These are phyloP conservation scores for Lethrus apterus DNA, from an alignment of 1,140 invertebrate species.

Conservation along the genomic window DNA sequence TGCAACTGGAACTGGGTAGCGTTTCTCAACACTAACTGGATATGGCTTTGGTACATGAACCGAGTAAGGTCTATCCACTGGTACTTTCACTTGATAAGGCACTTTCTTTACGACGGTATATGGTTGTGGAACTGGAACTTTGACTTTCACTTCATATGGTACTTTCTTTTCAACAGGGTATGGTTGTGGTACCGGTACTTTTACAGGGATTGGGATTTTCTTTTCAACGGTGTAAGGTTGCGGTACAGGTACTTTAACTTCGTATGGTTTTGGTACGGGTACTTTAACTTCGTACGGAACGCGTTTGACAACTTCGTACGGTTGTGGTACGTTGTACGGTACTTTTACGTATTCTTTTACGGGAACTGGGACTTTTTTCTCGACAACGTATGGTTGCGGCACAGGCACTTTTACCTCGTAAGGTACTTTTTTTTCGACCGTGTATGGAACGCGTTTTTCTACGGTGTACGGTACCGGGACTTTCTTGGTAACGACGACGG, in stretches of 20 bases:
- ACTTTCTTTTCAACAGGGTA: constrained; percentile 68
- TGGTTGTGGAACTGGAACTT: constrained; percentile 59
- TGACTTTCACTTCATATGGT: constrained; percentile 62
- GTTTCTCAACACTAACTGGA: constrained; percentile 66
- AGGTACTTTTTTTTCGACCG: constrained; percentile 72
- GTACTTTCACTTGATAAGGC: constrained; percentile 64
- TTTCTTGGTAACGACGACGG: constrained; percentile 72
- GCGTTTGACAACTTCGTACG: constrained; percentile 71
- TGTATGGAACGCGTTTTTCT: constrained; percentile 69
- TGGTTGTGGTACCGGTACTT: constrained; percentile 59
- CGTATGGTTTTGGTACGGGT: constrained; percentile 68
- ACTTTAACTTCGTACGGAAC: constrained; percentile 72
- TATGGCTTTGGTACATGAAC: constrained; percentile 67
- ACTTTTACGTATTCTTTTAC: constrained; percentile 72
- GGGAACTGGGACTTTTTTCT: constrained; percentile 59
- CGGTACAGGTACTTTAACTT: constrained; percentile 68
- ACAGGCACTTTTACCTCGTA: constrained; percentile 68
- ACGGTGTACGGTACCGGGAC: constrained; percentile 75
- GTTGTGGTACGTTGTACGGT: constrained; percentile 63
- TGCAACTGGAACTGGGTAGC: constrained; percentile 64
- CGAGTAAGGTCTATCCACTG: constrained; percentile 64
- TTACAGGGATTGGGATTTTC: constrained; percentile 67
- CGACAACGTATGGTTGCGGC: constrained; percentile 67
- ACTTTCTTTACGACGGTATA: constrained; percentile 69
- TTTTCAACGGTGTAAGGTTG: constrained; percentile 72